Evolutionary conservation across 1,140 invertebrate species (phyloP).

Genomic region (Catajapyx aquilonaris): DNA sequence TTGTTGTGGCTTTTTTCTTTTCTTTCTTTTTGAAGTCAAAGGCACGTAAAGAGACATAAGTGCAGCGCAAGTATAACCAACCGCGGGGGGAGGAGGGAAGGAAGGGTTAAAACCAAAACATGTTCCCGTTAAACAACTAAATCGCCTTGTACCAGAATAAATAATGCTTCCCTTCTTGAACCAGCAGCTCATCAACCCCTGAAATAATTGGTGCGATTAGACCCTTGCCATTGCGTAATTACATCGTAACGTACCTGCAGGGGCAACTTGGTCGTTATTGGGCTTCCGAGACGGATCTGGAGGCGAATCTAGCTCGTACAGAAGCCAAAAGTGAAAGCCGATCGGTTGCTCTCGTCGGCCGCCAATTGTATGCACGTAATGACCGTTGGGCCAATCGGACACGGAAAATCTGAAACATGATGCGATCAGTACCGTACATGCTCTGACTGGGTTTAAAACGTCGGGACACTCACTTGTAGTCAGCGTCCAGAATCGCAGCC

Average conservation of each 20-base stretch:
- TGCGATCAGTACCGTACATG: not conserved
- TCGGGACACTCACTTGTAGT: conserved; percentile 17
- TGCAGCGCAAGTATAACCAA: too few relatives aligned
- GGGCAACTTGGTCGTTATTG: conserved; percentile 59
- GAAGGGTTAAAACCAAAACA: too few relatives aligned
- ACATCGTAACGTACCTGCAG: conserved; percentile 38
- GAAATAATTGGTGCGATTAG: conserved; percentile 15
- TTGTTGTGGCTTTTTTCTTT: too few relatives aligned
- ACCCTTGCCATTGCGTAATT: not conserved
- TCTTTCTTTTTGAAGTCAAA: too few relatives aligned
- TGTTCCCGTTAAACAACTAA: too few relatives aligned
- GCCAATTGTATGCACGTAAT: conserved; percentile 70
- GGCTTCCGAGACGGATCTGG: conserved; percentile 55
- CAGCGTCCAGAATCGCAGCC: conserved; percentile 45
- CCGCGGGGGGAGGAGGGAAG: too few relatives aligned
- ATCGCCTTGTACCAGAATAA: conserved; percentile 81
- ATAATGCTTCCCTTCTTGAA: conserved; percentile 62
- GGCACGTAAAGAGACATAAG: too few relatives aligned
- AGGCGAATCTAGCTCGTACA: conserved; percentile 49
- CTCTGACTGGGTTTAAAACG: too few relatives aligned
- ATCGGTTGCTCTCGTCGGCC: conserved; percentile 66
- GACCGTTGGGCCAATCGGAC: conserved; percentile 71
- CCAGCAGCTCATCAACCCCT: conserved; percentile 64
- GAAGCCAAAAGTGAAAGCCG: conserved; percentile 70
- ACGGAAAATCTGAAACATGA: conserved; percentile 41